Evolutionary conservation across 2,888 invertebrate genomes (phyloP).

Genomic region (Galeruca laticollis): DNA sequence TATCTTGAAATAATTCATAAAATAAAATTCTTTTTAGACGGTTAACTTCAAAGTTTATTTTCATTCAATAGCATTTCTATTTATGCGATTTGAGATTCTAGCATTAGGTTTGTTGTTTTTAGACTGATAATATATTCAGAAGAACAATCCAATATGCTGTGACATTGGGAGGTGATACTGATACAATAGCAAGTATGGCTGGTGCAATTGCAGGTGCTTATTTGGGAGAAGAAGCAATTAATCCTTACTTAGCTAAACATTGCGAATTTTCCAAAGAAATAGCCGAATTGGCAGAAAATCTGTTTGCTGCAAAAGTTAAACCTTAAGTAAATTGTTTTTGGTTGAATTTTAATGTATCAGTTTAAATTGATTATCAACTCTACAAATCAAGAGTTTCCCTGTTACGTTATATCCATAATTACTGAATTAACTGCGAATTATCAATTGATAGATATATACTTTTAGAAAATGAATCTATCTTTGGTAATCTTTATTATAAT

Average conservation of each 20-base stretch:
- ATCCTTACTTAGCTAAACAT: conserved; percentile 68
- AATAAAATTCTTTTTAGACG: too few relatives aligned
- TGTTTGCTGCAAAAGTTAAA: conserved; percentile 54
- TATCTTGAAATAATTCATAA: background rate
- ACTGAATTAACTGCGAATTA: too few relatives aligned
- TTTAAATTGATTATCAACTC: background rate
- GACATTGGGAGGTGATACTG: conserved; percentile 81
- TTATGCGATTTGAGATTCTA: background rate
- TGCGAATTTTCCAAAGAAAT: conserved; percentile 73
- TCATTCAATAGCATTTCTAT: too few relatives aligned
- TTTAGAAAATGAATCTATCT: too few relatives aligned
- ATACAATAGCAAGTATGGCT: conserved; percentile 83
- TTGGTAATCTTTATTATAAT: background rate
- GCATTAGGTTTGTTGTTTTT: conserved; percentile 49
- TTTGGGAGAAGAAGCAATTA: conserved; percentile 72
- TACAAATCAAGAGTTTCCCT: background rate
- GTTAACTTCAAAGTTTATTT: too few relatives aligned
- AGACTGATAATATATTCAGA: conserved; percentile 72
- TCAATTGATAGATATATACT: too few relatives aligned
- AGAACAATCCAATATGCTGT: conserved; percentile 78
- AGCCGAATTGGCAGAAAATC: conserved; percentile 69
- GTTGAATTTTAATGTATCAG: background rate
- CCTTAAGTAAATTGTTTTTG: background rate
- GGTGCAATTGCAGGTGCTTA: conserved; percentile 78
- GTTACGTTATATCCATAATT: background rate